phyloP scores from a whole-genome alignment of 2,113 vertebrate genomes.

The sheep (Ovis aries) region ARS-UI_Ramb_v3.0 NC_056054.1:15866001-15866500 shows the following conservation, averaged over 20 bases:
- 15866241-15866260: background rate
- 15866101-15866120: background rate
- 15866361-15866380: constrained; percentile 16
- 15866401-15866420: background rate
- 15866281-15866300: background rate
- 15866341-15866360: background rate
- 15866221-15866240: background rate
- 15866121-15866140: too few species aligned
- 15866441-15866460: background rate
- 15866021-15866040: background rate
- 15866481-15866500: background rate
- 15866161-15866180: too few species aligned
- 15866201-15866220: background rate
- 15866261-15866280: constrained; percentile 17
- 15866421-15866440: constrained; percentile 10
- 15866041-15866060: background rate
- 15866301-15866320: background rate
- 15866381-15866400: background rate
- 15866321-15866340: constrained; percentile 8
- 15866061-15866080: background rate
- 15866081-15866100: background rate
- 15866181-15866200: background rate
- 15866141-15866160: too few species aligned
- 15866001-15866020: background rate
- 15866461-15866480: background rate